Percentiles rank a stretch among this genome's conserved stretches.
Conservation (phyloP, 1,140 invertebrate species). For the Chironomus tepperi region DNA sequence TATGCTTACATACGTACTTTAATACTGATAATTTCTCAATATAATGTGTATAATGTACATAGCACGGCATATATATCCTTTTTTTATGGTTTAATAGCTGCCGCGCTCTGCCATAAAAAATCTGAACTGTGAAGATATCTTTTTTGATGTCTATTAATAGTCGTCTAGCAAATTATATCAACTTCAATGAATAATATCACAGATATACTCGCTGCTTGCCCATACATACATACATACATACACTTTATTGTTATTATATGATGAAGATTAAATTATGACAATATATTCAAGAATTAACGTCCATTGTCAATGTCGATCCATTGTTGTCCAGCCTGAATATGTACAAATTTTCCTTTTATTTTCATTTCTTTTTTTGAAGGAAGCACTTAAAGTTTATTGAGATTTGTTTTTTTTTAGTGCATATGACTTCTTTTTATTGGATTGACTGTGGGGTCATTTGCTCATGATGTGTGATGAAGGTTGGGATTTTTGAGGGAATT, state of each 20-base stretch:
- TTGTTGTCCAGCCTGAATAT: not conserved
- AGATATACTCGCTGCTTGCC: not conserved
- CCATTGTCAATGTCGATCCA: not conserved
- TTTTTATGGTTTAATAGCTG: slow-evolving; percentile 14
- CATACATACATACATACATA: no score
- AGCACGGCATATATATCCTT: not conserved
- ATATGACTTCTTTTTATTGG: no score
- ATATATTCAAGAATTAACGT: not conserved
- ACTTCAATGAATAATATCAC: not conserved
- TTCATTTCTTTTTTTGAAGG: not conserved
- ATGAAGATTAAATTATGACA: slow-evolving; percentile 3
- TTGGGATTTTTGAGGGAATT: no score
- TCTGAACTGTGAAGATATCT: not conserved
- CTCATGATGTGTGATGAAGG: no score
- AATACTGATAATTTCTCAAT: not conserved
- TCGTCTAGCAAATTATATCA: slow-evolving; percentile 1
- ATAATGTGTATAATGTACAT: not conserved
- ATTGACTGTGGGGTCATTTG: no score
- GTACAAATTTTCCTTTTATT: not conserved
- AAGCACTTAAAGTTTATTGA: slow-evolving; percentile 3
- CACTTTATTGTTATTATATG: not conserved
- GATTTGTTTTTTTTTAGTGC: not conserved
- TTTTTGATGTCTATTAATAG: slow-evolving; percentile 14
- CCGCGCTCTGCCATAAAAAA: slow-evolving; percentile 1
- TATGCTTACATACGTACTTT: no score